Evolutionary conservation across 2,797 vertebrate species (phyloP), one percentile per base, ranked within the genome.

Genomic region (Bradypodion ventrale): DNA sequence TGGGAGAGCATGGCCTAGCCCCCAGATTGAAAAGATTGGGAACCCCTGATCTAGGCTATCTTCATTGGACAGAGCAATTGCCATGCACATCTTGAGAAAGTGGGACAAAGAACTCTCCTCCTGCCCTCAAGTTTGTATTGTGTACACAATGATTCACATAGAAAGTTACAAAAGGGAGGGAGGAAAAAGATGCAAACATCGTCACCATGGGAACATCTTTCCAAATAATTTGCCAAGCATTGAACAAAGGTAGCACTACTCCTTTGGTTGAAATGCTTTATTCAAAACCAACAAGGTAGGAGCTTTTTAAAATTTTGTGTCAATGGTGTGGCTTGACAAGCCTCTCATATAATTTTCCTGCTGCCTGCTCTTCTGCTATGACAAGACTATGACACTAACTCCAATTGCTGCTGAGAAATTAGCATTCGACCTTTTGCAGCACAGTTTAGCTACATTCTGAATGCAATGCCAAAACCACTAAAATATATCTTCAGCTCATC

Each of bases 361-460:
- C 32, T 80, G 80, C 44, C n/a, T 62, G 72, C 65, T 92, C 49
- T 86, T 77, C 87, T 91, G 86, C 81, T 90, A 75, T 81, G 80
- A 92, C 83, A 85, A 89, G 77, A 72, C 78, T 84, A 25, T 91
- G 88, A 83, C 52, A 87, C 60, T 87, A 87, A 7, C 80, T 93
- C 70, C 70, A 83, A 62, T 90, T n/a, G 60, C n/a, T 52, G 68
- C 66, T 82, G 68, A 9, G 87, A 85, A 91, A 91, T 90, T 84
- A 91, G 77, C 82, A 84, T 89, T 84, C 92, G 79, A 83, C 83
- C 82, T 93, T 91, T 86, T 65, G 8, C 29, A 82, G 78, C 23
- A 79, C 10, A 87, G 46, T 15, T 89, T 75, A 83, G 52, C 29
- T 75, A 84, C 46, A 81, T 63, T 78, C 73, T 62, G 63, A 87